A percentile compares a stretch with the other conserved stretches of the same genome.
Evolutionary conservation across 2,888 invertebrate species (phyloP).

Genomic region (Griposia aprilina): DNA sequence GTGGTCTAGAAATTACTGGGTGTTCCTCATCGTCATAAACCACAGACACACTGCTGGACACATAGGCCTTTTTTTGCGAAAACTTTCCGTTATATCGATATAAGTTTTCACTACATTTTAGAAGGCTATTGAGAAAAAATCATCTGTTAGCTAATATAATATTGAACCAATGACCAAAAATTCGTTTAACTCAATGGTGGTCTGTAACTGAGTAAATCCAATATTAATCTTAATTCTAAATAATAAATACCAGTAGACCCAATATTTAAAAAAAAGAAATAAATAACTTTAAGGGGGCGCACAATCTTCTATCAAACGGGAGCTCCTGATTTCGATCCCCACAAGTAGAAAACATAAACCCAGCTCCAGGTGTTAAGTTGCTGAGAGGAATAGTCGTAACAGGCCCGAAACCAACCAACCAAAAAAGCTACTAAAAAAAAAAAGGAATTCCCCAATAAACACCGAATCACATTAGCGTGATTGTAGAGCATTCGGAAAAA

Average conservation of each 20-base stretch:
- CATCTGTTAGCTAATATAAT: neutral
- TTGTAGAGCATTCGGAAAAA: slow-evolving; percentile 61
- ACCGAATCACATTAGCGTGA: slow-evolving; percentile 63
- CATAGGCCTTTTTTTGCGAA: neutral
- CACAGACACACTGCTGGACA: neutral
- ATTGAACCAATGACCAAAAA: too few species aligned
- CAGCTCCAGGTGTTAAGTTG: neutral
- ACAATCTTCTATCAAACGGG: too few species aligned
- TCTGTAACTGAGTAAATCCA: too few species aligned
- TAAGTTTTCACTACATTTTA: neutral
- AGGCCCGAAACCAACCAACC: neutral
- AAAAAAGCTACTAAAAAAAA: neutral
- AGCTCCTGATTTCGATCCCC: too few species aligned
- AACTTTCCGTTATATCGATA: neutral
- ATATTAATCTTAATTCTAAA: too few species aligned
- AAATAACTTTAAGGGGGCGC: too few species aligned
- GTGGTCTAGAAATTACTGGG: neutral
- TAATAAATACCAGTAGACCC: too few species aligned
- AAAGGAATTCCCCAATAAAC: slow-evolving; percentile 36
- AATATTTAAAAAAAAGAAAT: too few species aligned
- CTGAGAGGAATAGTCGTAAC: neutral
- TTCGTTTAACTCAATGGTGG: too few species aligned
- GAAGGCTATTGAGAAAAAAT: neutral
- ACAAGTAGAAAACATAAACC: neutral
- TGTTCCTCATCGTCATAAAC: neutral